These are phyloP conservation scores for Xenops minutus DNA, from an alignment of 2,797 vertebrate species.

Conservation along the genomic window DNA sequence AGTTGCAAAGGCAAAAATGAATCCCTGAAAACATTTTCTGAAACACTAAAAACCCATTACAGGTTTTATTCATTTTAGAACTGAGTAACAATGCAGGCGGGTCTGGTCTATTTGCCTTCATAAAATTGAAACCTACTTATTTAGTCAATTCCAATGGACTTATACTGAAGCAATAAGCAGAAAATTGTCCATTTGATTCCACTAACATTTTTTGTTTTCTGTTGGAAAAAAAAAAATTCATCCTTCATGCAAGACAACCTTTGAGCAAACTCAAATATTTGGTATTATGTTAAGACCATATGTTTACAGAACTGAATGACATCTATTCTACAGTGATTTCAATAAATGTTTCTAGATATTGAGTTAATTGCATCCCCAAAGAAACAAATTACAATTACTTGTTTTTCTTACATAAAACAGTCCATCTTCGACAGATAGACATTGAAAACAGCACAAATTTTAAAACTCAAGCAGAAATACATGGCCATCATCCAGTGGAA, in stretches of 20 bases:
- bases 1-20: not conserved
- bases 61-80: not conserved
- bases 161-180: not conserved
- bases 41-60: not conserved
- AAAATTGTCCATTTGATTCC: not conserved
- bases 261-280: not conserved
- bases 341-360: not conserved
- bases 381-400: not conserved
- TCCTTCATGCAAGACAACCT: not conserved
- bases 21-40: not conserved
- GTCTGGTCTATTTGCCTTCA: not conserved
- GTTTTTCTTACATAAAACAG: not conserved
- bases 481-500: not conserved
- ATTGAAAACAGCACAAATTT: not conserved
- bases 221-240: not conserved
- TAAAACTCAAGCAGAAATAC: not conserved
- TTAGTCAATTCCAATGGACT: not conserved
- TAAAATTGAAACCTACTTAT: not conserved
- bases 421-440: fast-evolving
- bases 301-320: not conserved
- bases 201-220: not conserved
- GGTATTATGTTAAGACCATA: not conserved
- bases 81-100: not conserved
- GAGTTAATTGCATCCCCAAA: not conserved
- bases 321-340: not conserved